Evolutionary conservation across 2,113 vertebrate species (phyloP), one percentile per base, ranked within the genome.

Genomic region (Solea senegalensis): DNA sequence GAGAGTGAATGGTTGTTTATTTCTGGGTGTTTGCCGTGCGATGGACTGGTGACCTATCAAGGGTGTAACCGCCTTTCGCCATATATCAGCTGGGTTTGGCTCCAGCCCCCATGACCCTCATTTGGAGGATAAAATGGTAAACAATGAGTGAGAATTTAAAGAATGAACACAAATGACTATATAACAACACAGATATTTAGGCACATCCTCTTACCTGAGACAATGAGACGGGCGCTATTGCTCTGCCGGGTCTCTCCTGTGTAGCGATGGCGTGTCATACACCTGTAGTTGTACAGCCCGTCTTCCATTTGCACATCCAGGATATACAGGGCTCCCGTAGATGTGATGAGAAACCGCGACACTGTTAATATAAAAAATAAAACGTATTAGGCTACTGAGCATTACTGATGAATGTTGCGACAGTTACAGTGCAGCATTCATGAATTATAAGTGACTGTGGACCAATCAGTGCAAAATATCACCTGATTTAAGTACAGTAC

Each of bases 241-340:
- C 97, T 99, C 90, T 99, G 97, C 73, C 98, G 92, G 0, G 97
- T 98, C 93, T 99, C 98, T 72, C 96, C 96, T 8, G 98, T 99
- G 94, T 99, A 99, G 68, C 95, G 95, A 87, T 99, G 98, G 82
- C 96, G 95, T 34, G 97, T 99, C 92, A 97, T 94, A 76, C 98
- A 99, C 88, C 98, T 95, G 92, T 99, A 99, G 92, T 98, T 99
- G 93, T 98, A 98, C 89, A 99, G 93, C 53, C 97, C 98, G 1
- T 99, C 98, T 85, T 99, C 98, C 76, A 97, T 98, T 94, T 99
- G 97, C 93, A 98, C 97, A 77, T 99, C 97, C 95, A 96, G 93
- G 94, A 99, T 98, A 95, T 99, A 99, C 94, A 99, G 96, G 93
- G 97, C 97, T 94, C 98, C 98, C 88, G 95, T 97, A 94, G 97